A percentile compares a stretch with the other conserved stretches of the same genome.
These are phyloP conservation scores for Pampusana beccarii DNA, from an alignment of 2,113 vertebrate genomes.

Conservation along the genomic window DNA sequence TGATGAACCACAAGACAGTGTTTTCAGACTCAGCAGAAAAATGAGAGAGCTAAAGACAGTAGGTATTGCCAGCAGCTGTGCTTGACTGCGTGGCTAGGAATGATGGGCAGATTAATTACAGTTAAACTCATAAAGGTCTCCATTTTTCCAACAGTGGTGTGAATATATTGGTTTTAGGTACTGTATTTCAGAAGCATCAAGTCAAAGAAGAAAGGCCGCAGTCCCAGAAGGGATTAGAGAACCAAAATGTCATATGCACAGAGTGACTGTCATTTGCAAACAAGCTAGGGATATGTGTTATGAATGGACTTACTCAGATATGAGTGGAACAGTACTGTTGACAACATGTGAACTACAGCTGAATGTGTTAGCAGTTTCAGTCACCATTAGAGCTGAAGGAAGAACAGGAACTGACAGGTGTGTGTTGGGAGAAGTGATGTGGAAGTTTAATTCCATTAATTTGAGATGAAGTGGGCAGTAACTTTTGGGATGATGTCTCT, in stretches of 20 bases:
- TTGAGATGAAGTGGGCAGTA: background rate
- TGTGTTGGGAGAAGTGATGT: background rate
- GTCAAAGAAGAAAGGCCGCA: background rate
- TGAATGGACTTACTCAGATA: background rate
- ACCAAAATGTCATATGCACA: background rate
- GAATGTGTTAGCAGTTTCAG: fast-evolving
- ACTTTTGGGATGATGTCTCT: background rate
- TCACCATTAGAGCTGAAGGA: background rate
- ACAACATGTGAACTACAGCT: background rate
- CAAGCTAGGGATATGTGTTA: background rate
- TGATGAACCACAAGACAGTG: background rate
- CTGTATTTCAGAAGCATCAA: background rate
- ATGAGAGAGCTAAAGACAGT: background rate
- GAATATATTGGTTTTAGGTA: background rate
- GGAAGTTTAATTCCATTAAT: background rate
- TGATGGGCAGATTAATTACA: background rate
- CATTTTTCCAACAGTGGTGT: background rate
- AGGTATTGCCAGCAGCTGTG: background rate
- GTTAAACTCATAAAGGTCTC: background rate
- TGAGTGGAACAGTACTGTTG: background rate
- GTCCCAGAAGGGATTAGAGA: background rate
- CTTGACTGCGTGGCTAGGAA: background rate
- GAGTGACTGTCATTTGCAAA: background rate
- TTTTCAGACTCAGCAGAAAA: background rate
- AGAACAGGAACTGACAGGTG: background rate